These are phyloP conservation scores for Bambusicola thoracicus DNA, from an alignment of 2,113 vertebrate genomes.

Conservation along the genomic window DNA sequence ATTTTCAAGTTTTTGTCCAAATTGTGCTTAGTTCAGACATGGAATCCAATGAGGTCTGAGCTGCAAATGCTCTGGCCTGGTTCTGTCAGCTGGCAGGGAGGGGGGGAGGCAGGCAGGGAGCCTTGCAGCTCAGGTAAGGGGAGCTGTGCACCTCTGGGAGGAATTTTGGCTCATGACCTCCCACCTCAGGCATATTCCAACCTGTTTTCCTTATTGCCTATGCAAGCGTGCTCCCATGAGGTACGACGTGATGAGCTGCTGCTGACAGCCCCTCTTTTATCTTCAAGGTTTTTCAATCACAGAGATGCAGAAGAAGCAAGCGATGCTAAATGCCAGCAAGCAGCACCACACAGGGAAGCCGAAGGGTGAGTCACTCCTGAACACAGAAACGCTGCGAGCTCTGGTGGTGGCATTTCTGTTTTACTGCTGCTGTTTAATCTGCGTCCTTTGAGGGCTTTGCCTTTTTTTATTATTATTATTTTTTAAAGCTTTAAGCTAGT, in stretches of 20 bases:
- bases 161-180: background rate
- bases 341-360: conserved; percentile 88
- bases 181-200: background rate
- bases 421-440: background rate
- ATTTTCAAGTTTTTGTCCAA: background rate
- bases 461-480: background rate
- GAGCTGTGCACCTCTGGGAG: background rate
- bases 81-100: background rate
- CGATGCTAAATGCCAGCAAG: conserved; percentile 93
- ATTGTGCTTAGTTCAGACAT: background rate
- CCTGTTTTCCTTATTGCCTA: background rate
- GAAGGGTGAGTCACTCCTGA: conserved; percentile 81
- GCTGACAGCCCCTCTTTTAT: background rate
- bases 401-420: background rate
- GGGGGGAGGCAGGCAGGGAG: background rate
- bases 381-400: background rate
- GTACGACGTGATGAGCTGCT: background rate
- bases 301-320: conserved; percentile 93
- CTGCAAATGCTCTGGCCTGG: background rate
- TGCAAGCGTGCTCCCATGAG: background rate
- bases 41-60: background rate
- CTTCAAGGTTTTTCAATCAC: conserved; percentile 91
- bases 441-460: background rate
- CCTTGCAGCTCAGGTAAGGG: too few species aligned
- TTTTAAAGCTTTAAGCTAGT: background rate